Evolutionary conservation across 2,797 vertebrate species (phyloP), one percentile per base, ranked within the genome.

Genomic region (Helarctos malayanus): DNA sequence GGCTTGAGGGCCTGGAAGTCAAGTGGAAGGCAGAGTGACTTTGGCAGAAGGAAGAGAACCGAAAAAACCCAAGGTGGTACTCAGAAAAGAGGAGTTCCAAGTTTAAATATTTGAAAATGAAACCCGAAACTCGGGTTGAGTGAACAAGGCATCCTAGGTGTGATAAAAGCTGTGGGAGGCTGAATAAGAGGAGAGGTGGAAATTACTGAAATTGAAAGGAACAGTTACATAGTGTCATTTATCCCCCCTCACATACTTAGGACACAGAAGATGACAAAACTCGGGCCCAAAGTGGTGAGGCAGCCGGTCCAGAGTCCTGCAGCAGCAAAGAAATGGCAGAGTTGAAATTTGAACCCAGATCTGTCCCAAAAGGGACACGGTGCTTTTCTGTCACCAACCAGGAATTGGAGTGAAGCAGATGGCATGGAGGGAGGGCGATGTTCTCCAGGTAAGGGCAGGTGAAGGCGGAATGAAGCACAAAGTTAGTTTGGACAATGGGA

Each of bases 41-140:
- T 78, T 91, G 52, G 38, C 52, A 32, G 56, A 82, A 63, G n/a
- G 41, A 89, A 89, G 61, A 86, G 54, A 95, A 90, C 21, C 29
- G 69, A 90, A 75, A 86, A 86, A 97, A 52, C 18, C 29, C 38
- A 68, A 80, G 69, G 41, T 86, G 68, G 52, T 69, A 76, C 65
- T 91, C 86, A 93, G 61, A 97, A 96, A 96, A 83, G 80, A 95
- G 68, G 63, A 87, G 85, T 97, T 95, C 47, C 95, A 94, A 73
- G 18, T 85, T 91, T 71, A 91, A 95, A 84, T 85, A 92, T 76
- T 92, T 88, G 73, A 96, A 95, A 97, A 87, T 85, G 80, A 96
- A 97, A 96, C 84, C 47, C 54, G 73, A 75, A 75, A 75, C 27
- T 75, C 27, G 41, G 65, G 11, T 71, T 89, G 23, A 65, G n/a